A percentile compares a stretch with the other conserved stretches of the same genome.
Evolutionary conservation across 2,888 invertebrate genomes (phyloP).

Genomic region (Conchocele bisecta): DNA sequence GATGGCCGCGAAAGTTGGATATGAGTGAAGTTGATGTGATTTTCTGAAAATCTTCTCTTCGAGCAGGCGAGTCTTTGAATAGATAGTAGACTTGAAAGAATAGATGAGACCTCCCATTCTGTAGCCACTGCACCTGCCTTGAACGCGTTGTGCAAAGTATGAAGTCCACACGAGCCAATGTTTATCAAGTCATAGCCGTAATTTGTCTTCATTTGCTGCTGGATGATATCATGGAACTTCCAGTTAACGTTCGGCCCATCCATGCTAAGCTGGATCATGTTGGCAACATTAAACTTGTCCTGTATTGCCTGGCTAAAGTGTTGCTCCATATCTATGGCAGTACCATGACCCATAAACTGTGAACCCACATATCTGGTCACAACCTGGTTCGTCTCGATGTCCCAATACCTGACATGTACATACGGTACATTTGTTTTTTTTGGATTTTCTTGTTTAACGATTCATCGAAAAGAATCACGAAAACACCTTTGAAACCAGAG

Average conservation of each 20-base stretch:
- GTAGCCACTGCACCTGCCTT: not conserved
- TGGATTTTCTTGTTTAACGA: too few relatives aligned
- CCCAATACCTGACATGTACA: too few relatives aligned
- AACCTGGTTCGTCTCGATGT: too few relatives aligned
- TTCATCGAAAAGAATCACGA: too few relatives aligned
- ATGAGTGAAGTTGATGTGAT: constrained; percentile 44
- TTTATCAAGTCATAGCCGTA: not conserved
- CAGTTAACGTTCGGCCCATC: not conserved
- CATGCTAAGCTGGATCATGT: constrained; percentile 1
- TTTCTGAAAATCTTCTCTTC: constrained; percentile 7
- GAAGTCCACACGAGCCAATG: constrained; percentile 3
- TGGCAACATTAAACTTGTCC: not conserved
- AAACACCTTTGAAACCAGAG: too few relatives aligned
- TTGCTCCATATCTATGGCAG: constrained; percentile 30
- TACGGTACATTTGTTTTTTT: too few relatives aligned
- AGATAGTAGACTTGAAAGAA: too few relatives aligned
- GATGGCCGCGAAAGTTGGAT: too few relatives aligned
- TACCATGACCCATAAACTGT: constrained; percentile 52
- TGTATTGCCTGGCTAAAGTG: constrained; percentile 19
- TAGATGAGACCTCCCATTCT: not conserved
- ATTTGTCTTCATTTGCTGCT: not conserved
- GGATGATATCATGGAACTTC: not conserved
- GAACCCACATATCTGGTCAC: too few relatives aligned
- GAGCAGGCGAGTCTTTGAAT: constrained; percentile 70
- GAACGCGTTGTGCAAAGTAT: not conserved